Evolutionary conservation across 2,797 vertebrate genomes (phyloP).

Genomic region (Anguilla megastoma): DNA sequence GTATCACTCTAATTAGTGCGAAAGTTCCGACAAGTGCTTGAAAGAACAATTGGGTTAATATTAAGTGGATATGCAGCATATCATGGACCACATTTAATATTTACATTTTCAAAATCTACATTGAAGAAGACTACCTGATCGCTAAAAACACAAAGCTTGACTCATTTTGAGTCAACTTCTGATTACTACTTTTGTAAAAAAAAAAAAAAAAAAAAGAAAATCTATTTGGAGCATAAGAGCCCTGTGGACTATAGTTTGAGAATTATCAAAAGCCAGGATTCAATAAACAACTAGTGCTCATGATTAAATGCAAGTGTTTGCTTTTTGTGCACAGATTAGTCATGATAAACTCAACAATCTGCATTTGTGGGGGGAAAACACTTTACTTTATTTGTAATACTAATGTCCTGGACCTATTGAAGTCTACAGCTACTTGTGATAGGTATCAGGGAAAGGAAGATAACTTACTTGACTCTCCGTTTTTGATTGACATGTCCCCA

Average conservation of each 20-base stretch:
- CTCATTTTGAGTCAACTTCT: not conserved
- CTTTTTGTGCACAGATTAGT: no score
- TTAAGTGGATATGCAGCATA: no score
- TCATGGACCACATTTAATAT: not conserved
- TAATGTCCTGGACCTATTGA: not conserved
- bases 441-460: no score
- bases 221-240: no score
- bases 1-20: not conserved
- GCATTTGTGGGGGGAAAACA: no score
- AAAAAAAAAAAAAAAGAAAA: not conserved
- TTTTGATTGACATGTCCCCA: no score
- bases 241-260: not conserved
- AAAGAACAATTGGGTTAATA: not conserved
- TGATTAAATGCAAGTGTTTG: not conserved
- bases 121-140: not conserved
- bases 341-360: no score
- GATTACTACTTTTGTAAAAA: not conserved
- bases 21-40: not conserved
- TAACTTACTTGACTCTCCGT: no score
- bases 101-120: not conserved
- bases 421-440: not conserved
- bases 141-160: not conserved
- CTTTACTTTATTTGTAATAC: not conserved
- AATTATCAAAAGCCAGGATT: not conserved
- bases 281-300: not conserved